Percentiles rank a stretch among this genome's conserved stretches.
Conservation (phyloP, 2,888 invertebrate genomes). For the Clistopyga incitator region DNA sequence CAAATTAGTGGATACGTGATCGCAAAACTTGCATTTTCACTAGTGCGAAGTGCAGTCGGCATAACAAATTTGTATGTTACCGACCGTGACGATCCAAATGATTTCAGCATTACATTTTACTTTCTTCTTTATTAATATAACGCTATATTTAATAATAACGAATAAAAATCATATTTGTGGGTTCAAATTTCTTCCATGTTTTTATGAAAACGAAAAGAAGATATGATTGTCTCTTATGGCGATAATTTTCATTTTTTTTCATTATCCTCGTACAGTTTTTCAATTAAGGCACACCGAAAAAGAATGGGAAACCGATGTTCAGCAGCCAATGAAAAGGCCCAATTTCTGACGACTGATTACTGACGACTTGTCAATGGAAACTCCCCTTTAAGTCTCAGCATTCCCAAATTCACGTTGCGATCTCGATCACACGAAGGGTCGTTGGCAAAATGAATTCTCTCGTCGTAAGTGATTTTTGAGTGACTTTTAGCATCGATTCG, state of each 20-base stretch:
- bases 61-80: too few species aligned
- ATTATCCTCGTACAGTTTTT: not conserved
- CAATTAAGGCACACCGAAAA: not conserved
- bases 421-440: slow-evolving; percentile 54
- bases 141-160: too few species aligned
- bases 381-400: not conserved
- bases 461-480: slow-evolving; percentile 57
- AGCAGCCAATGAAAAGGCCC: not conserved
- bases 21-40: too few species aligned
- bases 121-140: too few species aligned
- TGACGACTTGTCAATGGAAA: not conserved
- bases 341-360: not conserved
- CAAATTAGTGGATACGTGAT: too few species aligned
- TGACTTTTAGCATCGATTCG: slow-evolving; percentile 6
- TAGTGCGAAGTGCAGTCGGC: too few species aligned
- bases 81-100: too few species aligned
- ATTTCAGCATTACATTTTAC: too few species aligned
- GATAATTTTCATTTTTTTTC: not conserved
- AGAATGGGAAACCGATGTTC: not conserved
- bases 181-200: too few species aligned
- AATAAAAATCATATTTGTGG: too few species aligned
- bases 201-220: not conserved
- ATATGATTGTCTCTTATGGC: not conserved
- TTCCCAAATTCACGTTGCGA: slow-evolving; percentile 12
- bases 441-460: slow-evolving; percentile 67